Evolutionary conservation across 2,113 vertebrate species (phyloP).

Genomic region (Pionites leucogaster): DNA sequence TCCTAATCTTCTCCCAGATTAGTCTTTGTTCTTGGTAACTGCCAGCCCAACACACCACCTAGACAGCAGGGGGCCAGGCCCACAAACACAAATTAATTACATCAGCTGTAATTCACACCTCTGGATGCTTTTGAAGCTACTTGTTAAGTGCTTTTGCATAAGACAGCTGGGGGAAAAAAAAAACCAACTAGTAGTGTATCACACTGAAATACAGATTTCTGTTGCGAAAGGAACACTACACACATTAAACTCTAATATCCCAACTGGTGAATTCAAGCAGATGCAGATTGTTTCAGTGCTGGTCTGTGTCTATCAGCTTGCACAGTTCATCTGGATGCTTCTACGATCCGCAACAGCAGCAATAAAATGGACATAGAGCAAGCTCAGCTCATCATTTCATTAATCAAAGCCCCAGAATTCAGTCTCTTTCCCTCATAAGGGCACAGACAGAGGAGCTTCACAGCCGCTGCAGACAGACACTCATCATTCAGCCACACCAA

Average conservation of each 20-base stretch:
- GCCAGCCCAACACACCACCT: not conserved
- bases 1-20: slow-evolving; percentile 39
- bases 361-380: not conserved
- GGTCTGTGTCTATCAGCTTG: not conserved
- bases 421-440: not conserved
- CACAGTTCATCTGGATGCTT: not conserved
- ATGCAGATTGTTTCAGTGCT: not conserved
- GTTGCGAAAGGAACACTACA: not conserved
- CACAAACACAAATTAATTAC: slow-evolving; percentile 53
- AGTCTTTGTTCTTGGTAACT: slow-evolving; percentile 20
- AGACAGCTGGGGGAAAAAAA: not conserved
- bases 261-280: not conserved
- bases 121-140: not conserved
- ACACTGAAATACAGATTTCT: not conserved
- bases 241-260: not conserved
- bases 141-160: not conserved
- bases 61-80: not conserved
- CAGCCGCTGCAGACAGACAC: accelerated
- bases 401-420: not conserved
- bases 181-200: not conserved
- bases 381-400: not conserved
- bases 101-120: slow-evolving; percentile 54
- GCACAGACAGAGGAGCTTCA: not conserved
- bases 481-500: not conserved
- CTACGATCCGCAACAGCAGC: not conserved